Base-by-base conservation (phyloP, 2,888 invertebrate species). In the Hermaeophaga mercurialis region DNA sequence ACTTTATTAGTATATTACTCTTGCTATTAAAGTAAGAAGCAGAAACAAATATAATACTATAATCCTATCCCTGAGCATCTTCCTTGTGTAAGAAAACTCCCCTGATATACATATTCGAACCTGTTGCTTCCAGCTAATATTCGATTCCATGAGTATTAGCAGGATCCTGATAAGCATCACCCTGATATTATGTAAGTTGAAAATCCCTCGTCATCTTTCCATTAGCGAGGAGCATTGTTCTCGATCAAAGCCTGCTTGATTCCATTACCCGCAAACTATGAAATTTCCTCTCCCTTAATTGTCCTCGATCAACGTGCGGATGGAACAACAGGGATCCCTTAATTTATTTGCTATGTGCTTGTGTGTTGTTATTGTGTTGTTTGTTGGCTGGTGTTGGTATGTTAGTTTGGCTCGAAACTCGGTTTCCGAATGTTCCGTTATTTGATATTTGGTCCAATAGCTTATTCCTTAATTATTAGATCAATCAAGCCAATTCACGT, bases 151-250 rank as follows among this genome's bases (percentile, higher is more conserved):
- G 41, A 50, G 41, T 22, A 50, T 50, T 22, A 50, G 31, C 14
- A 41, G 17, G 18, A 31, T 22, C 26, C 5, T 15, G 41, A 50
- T 50, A 50, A 41, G 31, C 39, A 39, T 39, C 39, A 12, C 19
- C 50, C 19, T 28, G 28, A 50, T 50, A 50, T 50, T 50, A 41
- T 50, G 41, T 41, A 50, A 50, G 50, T 41, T 33, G 41, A 50
- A 50, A 50, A 50, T 39, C 50, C 50, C 50, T 50, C 50, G 41
- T 50, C 50, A 50, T 50, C 50, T 50, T 50, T 50, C 50, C 50
- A 50, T 50, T 50, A 50, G 41, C 50, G 31, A 19, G 19, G 41
- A 28, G 41, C 50, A 50, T 50, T 50, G 50, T 50, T 50, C 41
- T 50, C 18, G 39, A 50, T 50, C 50, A 41, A 41, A 50, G 50